A percentile compares a stretch with the other conserved stretches of the same genome.
Conservation (phyloP, 2,797 vertebrate species). For the Euthynnus affinis region DNA sequence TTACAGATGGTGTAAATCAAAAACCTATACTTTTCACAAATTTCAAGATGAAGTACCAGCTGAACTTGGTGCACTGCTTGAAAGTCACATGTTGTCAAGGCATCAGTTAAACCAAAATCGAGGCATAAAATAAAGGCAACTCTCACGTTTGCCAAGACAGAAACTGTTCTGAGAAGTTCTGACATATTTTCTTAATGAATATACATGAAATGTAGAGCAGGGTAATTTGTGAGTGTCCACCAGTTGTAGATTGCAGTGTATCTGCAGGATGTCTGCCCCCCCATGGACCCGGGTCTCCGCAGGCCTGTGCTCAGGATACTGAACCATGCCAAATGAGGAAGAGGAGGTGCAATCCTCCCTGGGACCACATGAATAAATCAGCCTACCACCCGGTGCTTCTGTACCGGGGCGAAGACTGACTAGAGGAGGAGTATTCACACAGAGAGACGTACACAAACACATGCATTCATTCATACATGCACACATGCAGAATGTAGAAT, state of each 20-base stretch:
- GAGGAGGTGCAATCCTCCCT: slow-evolving; percentile 74
- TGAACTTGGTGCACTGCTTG: slow-evolving; percentile 1
- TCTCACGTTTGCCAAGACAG: slow-evolving; percentile 13
- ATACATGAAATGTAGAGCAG: slow-evolving; percentile 71
- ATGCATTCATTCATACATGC: slow-evolving; percentile 58
- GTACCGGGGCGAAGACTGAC: slow-evolving; percentile 51
- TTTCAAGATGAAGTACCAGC: slow-evolving; percentile 3
- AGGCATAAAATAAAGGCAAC: slow-evolving; percentile 8
- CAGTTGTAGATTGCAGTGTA: slow-evolving; percentile 56
- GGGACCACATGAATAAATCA: slow-evolving; percentile 81
- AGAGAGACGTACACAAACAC: slow-evolving; percentile 45
- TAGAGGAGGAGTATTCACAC: slow-evolving; percentile 33
- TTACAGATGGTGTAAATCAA: background rate
- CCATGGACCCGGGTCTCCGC: slow-evolving; percentile 70
- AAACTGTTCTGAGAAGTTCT: slow-evolving; percentile 49
- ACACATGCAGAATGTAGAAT: slow-evolving; percentile 41
- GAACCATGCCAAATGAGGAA: slow-evolving; percentile 81
- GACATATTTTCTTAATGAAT: slow-evolving; percentile 62
- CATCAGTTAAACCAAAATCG: background rate
- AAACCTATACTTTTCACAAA: background rate
- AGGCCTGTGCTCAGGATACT: slow-evolving; percentile 74
- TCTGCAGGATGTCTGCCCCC: slow-evolving; percentile 72
- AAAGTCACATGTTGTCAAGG: background rate
- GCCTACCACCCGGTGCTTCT: slow-evolving; percentile 74
- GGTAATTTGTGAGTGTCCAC: slow-evolving; percentile 70